Conservation (phyloP, 2,888 invertebrate species). For the Cephus pygmeus region DNA sequence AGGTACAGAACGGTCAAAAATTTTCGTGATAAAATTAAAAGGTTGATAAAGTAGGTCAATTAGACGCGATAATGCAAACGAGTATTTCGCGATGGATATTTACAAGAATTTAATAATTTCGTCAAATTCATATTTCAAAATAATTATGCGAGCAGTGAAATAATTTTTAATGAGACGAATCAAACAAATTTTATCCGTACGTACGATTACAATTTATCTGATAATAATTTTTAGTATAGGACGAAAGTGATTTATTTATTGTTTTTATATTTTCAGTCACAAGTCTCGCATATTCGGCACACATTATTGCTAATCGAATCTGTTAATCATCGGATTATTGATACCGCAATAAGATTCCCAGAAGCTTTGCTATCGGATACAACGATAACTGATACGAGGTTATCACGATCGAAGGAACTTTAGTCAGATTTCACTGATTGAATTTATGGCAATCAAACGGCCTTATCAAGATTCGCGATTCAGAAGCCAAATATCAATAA, state of each 20-base stretch:
- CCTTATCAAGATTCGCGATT: neutral
- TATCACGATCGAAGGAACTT: neutral
- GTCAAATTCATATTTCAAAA: neutral
- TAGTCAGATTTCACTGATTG: neutral
- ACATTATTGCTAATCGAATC: neutral
- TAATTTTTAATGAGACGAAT: neutral
- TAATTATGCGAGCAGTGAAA: neutral
- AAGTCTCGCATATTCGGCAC: neutral
- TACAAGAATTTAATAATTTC: neutral
- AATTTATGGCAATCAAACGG: neutral
- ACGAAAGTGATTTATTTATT: neutral
- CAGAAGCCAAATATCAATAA: neutral
- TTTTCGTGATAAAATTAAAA: slow-evolving; percentile 6
- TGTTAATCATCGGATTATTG: neutral
- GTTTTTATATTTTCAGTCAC: neutral
- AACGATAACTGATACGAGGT: neutral
- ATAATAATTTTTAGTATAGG: neutral
- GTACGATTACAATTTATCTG: neutral
- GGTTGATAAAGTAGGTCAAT: neutral
- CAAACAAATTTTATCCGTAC: neutral
- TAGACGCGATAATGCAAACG: neutral
- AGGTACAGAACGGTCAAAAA: slow-evolving; percentile 1
- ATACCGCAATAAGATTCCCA: neutral
- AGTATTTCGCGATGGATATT: neutral
- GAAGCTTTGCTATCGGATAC: neutral